Evolutionary conservation across 2,888 invertebrate genomes (phyloP).

Genomic region (Carcina quercana): DNA sequence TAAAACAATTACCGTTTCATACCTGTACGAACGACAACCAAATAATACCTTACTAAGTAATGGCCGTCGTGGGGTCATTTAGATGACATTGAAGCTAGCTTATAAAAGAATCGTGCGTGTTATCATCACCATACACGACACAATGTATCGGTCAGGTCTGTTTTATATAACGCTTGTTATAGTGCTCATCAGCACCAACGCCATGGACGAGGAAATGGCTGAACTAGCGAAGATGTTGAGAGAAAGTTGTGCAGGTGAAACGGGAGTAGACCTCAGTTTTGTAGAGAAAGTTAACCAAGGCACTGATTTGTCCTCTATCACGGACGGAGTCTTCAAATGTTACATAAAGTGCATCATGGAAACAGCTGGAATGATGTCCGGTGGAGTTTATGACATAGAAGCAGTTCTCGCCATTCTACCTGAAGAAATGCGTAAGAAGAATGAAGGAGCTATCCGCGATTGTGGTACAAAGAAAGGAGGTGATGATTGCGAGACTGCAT

Average conservation of each 20-base stretch:
- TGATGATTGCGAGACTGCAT: constrained; percentile 61
- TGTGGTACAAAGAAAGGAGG: constrained; percentile 49
- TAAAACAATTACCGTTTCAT: too few species aligned
- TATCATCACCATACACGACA: too few species aligned
- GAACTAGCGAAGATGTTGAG: constrained; percentile 54
- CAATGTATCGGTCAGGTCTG: too few species aligned
- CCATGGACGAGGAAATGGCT: constrained; percentile 53
- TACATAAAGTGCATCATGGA: constrained; percentile 65
- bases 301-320: constrained; percentile 36
- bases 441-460: constrained; percentile 29
- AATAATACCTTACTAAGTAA: too few species aligned
- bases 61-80: too few species aligned
- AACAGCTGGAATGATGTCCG: constrained; percentile 57
- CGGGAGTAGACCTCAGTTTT: constrained; percentile 40
- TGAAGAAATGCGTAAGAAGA: constrained; percentile 33
- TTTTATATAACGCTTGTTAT: too few species aligned
- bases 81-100: too few species aligned
- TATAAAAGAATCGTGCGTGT: too few species aligned
- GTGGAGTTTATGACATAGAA: constrained; percentile 51
- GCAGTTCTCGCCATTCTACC: constrained; percentile 52
- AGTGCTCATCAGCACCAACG: too few species aligned
- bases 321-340: constrained; percentile 49
- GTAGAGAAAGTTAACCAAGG: constrained; percentile 48
- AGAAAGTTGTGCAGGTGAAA: constrained; percentile 48
- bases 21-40: too few species aligned